A percentile compares a stretch with the other conserved stretches of the same genome.
Evolutionary conservation across 1,140 invertebrate genomes (phyloP).

Genomic region (Drosophila tristis): DNA sequence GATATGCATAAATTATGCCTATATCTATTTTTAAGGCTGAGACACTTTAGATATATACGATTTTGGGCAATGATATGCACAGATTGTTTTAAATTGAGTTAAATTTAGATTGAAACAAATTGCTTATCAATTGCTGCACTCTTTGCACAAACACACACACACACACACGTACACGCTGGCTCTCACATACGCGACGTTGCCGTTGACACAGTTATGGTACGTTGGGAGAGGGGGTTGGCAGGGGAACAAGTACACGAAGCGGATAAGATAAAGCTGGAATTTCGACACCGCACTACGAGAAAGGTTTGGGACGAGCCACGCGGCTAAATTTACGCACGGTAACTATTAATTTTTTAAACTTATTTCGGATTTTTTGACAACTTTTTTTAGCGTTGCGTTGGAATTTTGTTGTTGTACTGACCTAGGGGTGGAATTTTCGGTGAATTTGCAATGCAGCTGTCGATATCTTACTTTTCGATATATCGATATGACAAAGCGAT

Average conservation of each 20-base stretch:
- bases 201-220: slow-evolving; percentile 59
- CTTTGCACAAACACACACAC: slow-evolving; percentile 2
- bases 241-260: background rate
- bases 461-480: background rate
- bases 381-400: slow-evolving; percentile 55
- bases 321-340: slow-evolving; percentile 10
- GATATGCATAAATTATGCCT: slow-evolving; percentile 58
- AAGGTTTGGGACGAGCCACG: slow-evolving; percentile 18
- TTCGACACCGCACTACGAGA: background rate
- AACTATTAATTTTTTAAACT: slow-evolving; percentile 3
- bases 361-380: slow-evolving; percentile 35
- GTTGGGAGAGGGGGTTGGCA: slow-evolving; percentile 1
- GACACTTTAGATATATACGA: slow-evolving; percentile 14
- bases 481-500: background rate
- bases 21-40: slow-evolving; percentile 41
- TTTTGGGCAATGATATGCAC: slow-evolving; percentile 1
- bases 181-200: slow-evolving; percentile 13
- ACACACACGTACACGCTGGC: slow-evolving; percentile 13
- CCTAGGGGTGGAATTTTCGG: slow-evolving; percentile 11
- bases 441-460: slow-evolving; percentile 11
- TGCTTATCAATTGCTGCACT: slow-evolving; percentile 49
- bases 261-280: slow-evolving; percentile 4
- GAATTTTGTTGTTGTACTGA: slow-evolving; percentile 72
- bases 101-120: slow-evolving; percentile 28
- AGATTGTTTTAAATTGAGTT: slow-evolving; percentile 28